A percentile compares a stretch with the other conserved stretches of the same genome.
Evolutionary conservation across 2,888 invertebrate genomes (phyloP).

Genomic region (Yponomeuta cagnagella): DNA sequence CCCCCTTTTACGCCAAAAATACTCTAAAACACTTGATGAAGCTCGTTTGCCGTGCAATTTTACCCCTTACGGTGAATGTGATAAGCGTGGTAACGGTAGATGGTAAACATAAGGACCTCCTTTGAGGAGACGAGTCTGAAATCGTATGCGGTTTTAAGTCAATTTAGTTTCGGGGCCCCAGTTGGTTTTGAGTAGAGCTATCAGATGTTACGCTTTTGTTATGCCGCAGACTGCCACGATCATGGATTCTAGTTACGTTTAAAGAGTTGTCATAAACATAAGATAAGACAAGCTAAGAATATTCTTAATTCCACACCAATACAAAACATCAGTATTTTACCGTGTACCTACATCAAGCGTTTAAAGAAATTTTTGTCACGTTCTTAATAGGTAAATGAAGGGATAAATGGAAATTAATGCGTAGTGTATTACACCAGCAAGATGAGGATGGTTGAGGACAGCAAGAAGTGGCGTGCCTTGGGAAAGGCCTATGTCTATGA

Average conservation of each 20-base stretch:
- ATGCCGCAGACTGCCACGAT: neutral
- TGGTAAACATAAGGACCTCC: slow-evolving; percentile 19
- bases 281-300: too few species aligned
- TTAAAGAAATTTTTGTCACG: too few species aligned
- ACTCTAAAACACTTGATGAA: neutral
- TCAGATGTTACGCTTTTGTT: neutral
- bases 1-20: slow-evolving; percentile 27
- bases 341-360: too few species aligned
- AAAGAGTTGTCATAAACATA: too few species aligned
- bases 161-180: neutral
- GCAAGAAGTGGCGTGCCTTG: too few species aligned
- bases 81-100: neutral
- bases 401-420: too few species aligned
- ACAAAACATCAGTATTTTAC: too few species aligned
- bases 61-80: neutral
- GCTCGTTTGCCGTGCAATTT: slow-evolving; percentile 26
- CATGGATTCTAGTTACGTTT: neutral
- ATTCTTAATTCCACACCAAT: too few species aligned
- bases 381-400: too few species aligned
- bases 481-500: too few species aligned
- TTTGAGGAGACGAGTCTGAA: neutral
- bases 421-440: too few species aligned
- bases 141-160: slow-evolving; percentile 29
- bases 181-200: neutral
- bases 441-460: too few species aligned